Evolutionary conservation across 2,113 vertebrate species (phyloP), one percentile per base, ranked within the genome.

Genomic region (Oriolus oriolus): DNA sequence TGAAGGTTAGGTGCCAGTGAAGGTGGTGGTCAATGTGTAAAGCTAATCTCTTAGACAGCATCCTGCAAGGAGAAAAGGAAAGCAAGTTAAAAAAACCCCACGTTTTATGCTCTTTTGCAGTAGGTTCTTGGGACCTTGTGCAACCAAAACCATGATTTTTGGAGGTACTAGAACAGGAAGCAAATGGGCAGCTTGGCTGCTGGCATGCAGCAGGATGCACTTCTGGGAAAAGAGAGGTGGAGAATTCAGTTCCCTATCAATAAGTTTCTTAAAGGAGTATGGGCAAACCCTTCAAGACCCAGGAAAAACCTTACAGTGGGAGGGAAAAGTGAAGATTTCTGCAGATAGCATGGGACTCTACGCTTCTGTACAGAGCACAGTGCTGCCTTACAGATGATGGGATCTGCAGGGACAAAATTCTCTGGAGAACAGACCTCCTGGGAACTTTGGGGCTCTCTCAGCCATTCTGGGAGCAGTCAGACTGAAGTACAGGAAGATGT

Each of bases 121-220:
- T 17, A 56, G 7, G 9, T 49, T 63, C 14, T 66, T 59, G 33
- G 22, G 56, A 75, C 16, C 3, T 63, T 2, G 0, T 20, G 44
- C 7, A 87, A 59, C 3, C 7, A 59, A 35, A 27, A n/a, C 12
- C 4, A 14, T 45, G 42, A 71, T 15, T 42, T 61, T 49, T 71
- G 44, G 35, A 64, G 13, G 39, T 37, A 70, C 5, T 28, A 68
- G 31, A 23, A 23, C 5, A 44, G 33, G 11, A 79, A 45, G 6
- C 2, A 85, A 79, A 87, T 57, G 9, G 0, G 2, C 7, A 79
- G 3, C 5, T 50, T 57, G 30, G 14, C 3, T 79, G 9, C 49
- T 12, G 4, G 5, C 15, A 71, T 20, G 35, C 27, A 56, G 13
- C 31, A 59, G 14, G 22, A 69, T 52, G 16, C 0, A 0, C 10